Conservation (phyloP, 1,140 invertebrate species). For the Bombus confusus region DNA sequence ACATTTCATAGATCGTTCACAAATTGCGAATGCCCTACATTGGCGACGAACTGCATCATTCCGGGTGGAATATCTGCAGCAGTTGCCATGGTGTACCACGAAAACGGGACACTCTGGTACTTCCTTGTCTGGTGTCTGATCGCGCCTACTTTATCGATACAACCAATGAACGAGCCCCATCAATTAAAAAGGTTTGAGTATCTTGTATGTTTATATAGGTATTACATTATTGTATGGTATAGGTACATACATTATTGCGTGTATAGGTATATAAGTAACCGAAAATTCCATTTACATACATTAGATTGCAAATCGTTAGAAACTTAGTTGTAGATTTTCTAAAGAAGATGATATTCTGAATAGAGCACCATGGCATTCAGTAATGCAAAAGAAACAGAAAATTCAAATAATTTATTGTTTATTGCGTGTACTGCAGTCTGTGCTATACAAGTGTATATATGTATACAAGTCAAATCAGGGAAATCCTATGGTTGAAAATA, state of each 20-base stretch:
- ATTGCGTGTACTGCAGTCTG: no score
- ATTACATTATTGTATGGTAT: no score
- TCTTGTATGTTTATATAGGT: not conserved
- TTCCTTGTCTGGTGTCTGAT: conserved; percentile 92
- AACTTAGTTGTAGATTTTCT: not conserved
- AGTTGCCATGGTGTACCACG: conserved; percentile 89
- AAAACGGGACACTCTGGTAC: conserved; percentile 89
- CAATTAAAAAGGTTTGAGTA: conserved; percentile 84
- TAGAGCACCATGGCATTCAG: no score
- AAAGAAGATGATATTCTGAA: no score
- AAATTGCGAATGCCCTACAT: conserved; percentile 89
- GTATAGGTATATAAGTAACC: not conserved
- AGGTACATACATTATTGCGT: not conserved
- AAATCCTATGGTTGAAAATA: no score
- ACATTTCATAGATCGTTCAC: conserved; percentile 90
- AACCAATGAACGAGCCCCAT: conserved; percentile 86
- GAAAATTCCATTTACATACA: not conserved
- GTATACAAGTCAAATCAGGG: no score
- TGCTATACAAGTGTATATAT: no score
- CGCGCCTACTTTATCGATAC: conserved; percentile 94
- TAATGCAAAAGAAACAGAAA: no score
- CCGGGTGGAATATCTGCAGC: conserved; percentile 98
- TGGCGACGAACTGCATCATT: conserved; percentile 97
- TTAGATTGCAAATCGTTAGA: not conserved
- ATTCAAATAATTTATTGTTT: no score